Evolutionary conservation across 2,113 vertebrate species (phyloP).

Genomic region (Ptilonorhynchus violaceus): DNA sequence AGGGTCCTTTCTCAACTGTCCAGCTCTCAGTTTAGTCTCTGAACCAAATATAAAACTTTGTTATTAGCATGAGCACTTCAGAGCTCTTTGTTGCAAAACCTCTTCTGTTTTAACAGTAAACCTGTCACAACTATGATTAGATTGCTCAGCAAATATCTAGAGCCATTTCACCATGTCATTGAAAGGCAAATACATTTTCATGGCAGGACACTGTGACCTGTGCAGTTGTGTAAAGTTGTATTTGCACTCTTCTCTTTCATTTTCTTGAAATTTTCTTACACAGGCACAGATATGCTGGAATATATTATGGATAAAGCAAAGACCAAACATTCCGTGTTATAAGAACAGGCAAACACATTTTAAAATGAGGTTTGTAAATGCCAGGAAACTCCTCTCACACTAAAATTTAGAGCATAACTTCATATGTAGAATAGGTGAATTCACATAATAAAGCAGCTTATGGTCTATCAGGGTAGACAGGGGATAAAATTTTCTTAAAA

Average conservation of each 20-base stretch:
- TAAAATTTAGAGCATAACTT: background rate
- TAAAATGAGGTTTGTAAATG: background rate
- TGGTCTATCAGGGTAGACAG: accelerated
- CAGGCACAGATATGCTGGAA: background rate
- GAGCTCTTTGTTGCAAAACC: background rate
- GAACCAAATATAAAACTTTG: background rate
- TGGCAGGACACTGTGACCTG: background rate
- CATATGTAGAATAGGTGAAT: background rate
- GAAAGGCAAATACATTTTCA: background rate
- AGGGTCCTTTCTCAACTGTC: background rate
- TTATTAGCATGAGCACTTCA: background rate
- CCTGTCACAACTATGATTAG: background rate
- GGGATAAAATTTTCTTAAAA: background rate
- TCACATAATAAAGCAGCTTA: background rate
- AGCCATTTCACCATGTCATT: background rate
- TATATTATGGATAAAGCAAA: background rate
- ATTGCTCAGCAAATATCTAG: background rate
- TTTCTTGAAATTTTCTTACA: background rate
- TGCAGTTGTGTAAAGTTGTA: background rate
- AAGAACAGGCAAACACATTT: background rate
- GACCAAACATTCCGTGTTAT: background rate
- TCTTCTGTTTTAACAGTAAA: background rate
- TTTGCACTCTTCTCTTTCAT: background rate
- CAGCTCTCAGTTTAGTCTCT: background rate
- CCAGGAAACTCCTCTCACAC: background rate